These are phyloP conservation scores for Zaprionus vittiger DNA, from an alignment of 1,140 invertebrate genomes.

Conservation along the genomic window DNA sequence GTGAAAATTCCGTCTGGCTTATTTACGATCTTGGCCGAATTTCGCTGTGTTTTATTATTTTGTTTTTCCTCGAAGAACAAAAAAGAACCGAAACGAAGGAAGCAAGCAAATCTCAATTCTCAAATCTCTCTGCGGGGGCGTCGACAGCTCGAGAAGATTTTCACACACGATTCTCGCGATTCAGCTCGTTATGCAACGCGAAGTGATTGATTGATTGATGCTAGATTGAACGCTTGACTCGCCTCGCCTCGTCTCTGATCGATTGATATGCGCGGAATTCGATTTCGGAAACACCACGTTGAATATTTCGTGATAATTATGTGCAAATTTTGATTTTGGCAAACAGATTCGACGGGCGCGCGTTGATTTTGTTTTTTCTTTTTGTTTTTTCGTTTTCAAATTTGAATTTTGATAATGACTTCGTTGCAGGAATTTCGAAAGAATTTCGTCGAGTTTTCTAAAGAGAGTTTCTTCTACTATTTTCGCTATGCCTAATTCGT, in stretches of 20 bases:
- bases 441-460: slow-evolving; percentile 3
- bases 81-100: slow-evolving; percentile 21
- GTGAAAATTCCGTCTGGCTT: slow-evolving; percentile 39
- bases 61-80: slow-evolving; percentile 44
- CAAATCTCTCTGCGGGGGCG: slow-evolving; percentile 1
- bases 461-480: background rate
- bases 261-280: background rate
- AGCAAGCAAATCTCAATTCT: background rate
- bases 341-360: slow-evolving; percentile 3
- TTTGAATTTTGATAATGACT: background rate
- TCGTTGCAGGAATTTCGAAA: slow-evolving; percentile 6
- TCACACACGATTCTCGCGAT: background rate
- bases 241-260: background rate
- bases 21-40: slow-evolving; percentile 61
- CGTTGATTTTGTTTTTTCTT: background rate
- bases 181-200: slow-evolving; percentile 25
- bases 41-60: slow-evolving; percentile 21
- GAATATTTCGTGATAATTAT: background rate
- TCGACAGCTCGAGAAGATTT: slow-evolving; percentile 19
- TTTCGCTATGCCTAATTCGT: slow-evolving; percentile 68
- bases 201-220: slow-evolving; percentile 55
- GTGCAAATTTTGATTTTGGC: slow-evolving; percentile 1
- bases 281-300: background rate
- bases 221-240: slow-evolving; percentile 18
- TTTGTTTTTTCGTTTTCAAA: background rate